Evolutionary conservation across 2,888 invertebrate genomes (phyloP), one percentile per base, ranked within the genome.

Genomic region (Drosophila cognata): DNA sequence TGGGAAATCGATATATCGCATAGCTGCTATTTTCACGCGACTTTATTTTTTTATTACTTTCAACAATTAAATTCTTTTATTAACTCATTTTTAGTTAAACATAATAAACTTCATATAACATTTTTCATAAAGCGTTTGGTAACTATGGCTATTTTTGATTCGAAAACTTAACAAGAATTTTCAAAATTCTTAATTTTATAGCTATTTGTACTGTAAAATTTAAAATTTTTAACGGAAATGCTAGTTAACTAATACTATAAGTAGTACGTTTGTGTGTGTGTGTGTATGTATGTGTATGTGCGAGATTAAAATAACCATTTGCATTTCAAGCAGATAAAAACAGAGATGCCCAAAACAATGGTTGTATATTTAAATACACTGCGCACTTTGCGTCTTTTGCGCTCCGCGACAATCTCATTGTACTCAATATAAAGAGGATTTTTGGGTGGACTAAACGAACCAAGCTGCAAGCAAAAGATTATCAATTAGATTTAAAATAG

Each of bases 351-450:
- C 50, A 92, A 77, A 35, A 91, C 74, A 33, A 93, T 75, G 29
- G 92, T 85, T 1, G 92, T 91, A 67, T 92, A 93, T 68, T 92
- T 93, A 8, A 92, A 86, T 61, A 88, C 88, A 10, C 72, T 83
- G 51, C 88, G 88, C 11, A 91, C 78, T 62, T 89, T 91, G 36
- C 74, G 84, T 16, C 84, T 90, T 68, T 90, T 91, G 8, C 90
- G 89, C 66, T 92, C 91, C 0, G 82, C 84, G 11, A 91, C 43
- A 63, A 87, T 83, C n/a, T 92, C 91, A 48, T 92, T 86, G 60
- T 91, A 93, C 70, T 93, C 91, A 61, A 93, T 93, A 41, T 90
- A 89, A 3, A 93, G 73, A 0, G 92, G 92, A 76, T 89, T 91
- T 33, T 81, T 88, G 3, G 78, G 56, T 18, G 93, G 92, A 70